A percentile compares a stretch with the other conserved stretches of the same genome.
phyloP scores from a whole-genome alignment of 2,888 invertebrate genomes.

The Apomyelois bistriatella region DNA sequence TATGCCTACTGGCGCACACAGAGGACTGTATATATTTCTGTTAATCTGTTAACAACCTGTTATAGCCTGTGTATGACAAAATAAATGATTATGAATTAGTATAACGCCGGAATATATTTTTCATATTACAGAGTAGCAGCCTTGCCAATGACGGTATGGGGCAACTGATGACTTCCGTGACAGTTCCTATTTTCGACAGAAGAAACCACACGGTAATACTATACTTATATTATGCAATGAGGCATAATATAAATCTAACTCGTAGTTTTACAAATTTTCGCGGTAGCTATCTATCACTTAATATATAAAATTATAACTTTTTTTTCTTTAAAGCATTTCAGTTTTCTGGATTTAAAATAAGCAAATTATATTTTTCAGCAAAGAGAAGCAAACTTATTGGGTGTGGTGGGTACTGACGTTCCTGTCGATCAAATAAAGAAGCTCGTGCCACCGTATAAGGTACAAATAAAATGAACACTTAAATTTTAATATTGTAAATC shows the following conservation, averaged over 20 bases:
- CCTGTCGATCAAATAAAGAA: slow-evolving; percentile 97
- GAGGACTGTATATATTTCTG: too few relatives aligned
- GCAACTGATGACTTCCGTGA: slow-evolving; percentile 95
- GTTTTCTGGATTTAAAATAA: not conserved
- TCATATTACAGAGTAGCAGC: slow-evolving; percentile 81
- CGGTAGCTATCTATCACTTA: too few relatives aligned
- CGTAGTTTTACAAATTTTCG: too few relatives aligned
- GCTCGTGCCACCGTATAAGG: slow-evolving; percentile 96
- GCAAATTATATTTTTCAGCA: slow-evolving; percentile 79
- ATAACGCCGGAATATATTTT: too few relatives aligned
- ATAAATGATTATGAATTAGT: too few relatives aligned
- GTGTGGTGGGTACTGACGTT: slow-evolving; percentile 98
- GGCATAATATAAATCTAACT: too few relatives aligned
- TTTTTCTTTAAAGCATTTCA: not conserved
- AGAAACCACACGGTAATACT: slow-evolving; percentile 88
- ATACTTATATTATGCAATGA: too few relatives aligned
- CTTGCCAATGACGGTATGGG: slow-evolving; percentile 84
- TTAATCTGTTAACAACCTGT: too few relatives aligned
- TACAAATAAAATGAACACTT: slow-evolving; percentile 59
- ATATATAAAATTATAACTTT: too few relatives aligned
- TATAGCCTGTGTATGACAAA: too few relatives aligned
- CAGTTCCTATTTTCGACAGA: slow-evolving; percentile 96
- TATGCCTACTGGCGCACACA: too few relatives aligned
- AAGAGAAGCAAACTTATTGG: slow-evolving; percentile 94
- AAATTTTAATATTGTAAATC: too few relatives aligned